phyloP scores from a whole-genome alignment of 2,797 vertebrate species.

The Acipenser ruthenus region DNA sequence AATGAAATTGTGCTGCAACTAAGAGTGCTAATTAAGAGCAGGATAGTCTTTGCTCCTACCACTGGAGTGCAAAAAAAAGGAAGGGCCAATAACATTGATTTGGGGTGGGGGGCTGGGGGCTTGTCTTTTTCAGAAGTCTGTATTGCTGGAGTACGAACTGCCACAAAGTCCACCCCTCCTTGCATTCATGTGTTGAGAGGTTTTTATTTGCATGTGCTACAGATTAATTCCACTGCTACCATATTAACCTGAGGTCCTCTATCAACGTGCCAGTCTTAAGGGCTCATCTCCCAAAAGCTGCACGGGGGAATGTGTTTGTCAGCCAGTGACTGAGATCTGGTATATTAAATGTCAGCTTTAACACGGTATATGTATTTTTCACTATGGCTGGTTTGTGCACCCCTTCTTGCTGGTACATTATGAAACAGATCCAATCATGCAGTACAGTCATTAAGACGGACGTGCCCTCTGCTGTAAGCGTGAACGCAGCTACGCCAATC shows the following conservation, averaged over 20 bases:
- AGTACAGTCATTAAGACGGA: background rate
- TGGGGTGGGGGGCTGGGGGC: conserved; percentile 21
- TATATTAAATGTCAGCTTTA: too few species aligned
- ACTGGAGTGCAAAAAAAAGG: conserved; percentile 20
- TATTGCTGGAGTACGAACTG: background rate
- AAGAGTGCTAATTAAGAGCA: conserved; percentile 42
- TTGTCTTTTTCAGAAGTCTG: background rate
- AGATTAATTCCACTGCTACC: too few species aligned
- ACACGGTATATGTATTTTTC: too few species aligned
- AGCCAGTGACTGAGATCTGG: too few species aligned
- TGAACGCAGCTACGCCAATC: background rate
- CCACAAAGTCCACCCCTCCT: conserved; percentile 3
- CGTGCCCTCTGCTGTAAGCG: background rate
- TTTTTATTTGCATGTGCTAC: too few species aligned
- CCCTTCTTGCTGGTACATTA: background rate
- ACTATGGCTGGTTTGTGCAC: too few species aligned
- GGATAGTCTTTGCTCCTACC: conserved; percentile 23
- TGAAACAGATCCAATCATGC: background rate
- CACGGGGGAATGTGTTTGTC: too few species aligned
- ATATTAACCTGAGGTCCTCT: too few species aligned
- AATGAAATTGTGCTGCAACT: conserved; percentile 37
- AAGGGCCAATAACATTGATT: too few species aligned
- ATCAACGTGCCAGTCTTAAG: too few species aligned
- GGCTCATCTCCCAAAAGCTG: too few species aligned
- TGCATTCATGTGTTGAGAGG: background rate